Conservation (phyloP, 2,888 invertebrate species). For the Erebia epiphron region DNA sequence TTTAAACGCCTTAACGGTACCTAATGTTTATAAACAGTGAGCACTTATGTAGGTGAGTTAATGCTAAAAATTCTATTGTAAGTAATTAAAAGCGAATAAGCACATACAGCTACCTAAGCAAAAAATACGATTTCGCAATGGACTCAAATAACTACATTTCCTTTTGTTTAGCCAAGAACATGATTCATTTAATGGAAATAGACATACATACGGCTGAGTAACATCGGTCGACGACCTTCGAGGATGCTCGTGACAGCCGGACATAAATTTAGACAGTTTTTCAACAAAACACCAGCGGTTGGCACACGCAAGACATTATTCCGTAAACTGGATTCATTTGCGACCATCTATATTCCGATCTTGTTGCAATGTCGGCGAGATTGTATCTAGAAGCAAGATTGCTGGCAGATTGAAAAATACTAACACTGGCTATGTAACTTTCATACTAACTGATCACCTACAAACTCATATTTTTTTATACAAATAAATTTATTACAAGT, state of each 20-base stretch:
- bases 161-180: constrained; percentile 35
- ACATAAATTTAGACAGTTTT: constrained; percentile 38
- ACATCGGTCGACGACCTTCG: constrained; percentile 45
- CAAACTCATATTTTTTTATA: too few relatives aligned
- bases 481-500: too few relatives aligned
- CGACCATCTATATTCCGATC: constrained; percentile 2
- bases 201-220: constrained; percentile 35
- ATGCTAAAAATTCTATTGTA: not conserved
- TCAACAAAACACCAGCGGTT: constrained; percentile 26
- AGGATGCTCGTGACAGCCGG: constrained; percentile 40
- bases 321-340: constrained; percentile 26
- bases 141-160: constrained; percentile 23
- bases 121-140: constrained; percentile 18
- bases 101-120: not conserved
- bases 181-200: constrained; percentile 49
- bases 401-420: not conserved
- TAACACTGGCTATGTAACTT: too few relatives aligned
- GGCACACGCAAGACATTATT: constrained; percentile 38
- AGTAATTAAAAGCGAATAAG: not conserved
- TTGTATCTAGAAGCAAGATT: not conserved
- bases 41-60: too few relatives aligned
- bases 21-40: too few relatives aligned
- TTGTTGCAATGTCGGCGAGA: not conserved
- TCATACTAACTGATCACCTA: too few relatives aligned
- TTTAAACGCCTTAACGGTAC: too few relatives aligned